Evolutionary conservation across 2,888 invertebrate genomes (phyloP), one percentile per base, ranked within the genome.

Genomic region (Sepioteuthis lessoniana): DNA sequence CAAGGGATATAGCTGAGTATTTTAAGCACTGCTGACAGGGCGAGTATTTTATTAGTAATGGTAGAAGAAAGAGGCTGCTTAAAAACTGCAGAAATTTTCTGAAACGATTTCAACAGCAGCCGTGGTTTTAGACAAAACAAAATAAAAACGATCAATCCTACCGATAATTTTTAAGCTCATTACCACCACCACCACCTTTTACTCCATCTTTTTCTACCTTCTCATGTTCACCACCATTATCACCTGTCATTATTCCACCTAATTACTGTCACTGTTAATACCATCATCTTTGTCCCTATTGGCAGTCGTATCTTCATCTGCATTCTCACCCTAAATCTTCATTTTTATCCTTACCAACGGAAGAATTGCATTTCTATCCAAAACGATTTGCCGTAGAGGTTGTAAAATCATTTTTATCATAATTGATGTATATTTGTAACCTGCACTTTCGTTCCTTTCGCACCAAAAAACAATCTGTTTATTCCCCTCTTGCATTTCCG

Each of bases 401-500:
- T 76, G 76, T 35, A 35, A n/a, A 76, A 76, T 8, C n/a, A 76
- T n/a, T 76, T 76, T 76, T n/a, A 13, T 76, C 76, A 76, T 76
- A 76, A 76, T 76, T 76, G n/a, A 76, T 76, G 76, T 35, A 60
- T 60, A 35, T 76, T n/a, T 76, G 76, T 76, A 76, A 76, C 76
- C n/a, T 76, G n/a, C n/a, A 16, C 76, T 76, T 76, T 35, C 76
- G n/a, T 76, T n/a, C n/a, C 76, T 76, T 76, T 76, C 76, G 76
- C 19, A 42, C 42, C 42, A 42, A 42, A 42, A n/a, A 76, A 76
- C n/a, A 76, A 76, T 76, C n/a, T 76, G 76, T 76, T 76, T 76
- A 76, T 76, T 76, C 76, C n/a, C n/a, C n/a, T 28, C n/a, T 76
- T 76, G 76, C 76, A 76, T 76, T 76, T 76, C 76, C 76, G 76